Evolutionary conservation across 1,140 invertebrate species (phyloP), one percentile per base, ranked within the genome.

Genomic region (Ostrea denselamellosa): DNA sequence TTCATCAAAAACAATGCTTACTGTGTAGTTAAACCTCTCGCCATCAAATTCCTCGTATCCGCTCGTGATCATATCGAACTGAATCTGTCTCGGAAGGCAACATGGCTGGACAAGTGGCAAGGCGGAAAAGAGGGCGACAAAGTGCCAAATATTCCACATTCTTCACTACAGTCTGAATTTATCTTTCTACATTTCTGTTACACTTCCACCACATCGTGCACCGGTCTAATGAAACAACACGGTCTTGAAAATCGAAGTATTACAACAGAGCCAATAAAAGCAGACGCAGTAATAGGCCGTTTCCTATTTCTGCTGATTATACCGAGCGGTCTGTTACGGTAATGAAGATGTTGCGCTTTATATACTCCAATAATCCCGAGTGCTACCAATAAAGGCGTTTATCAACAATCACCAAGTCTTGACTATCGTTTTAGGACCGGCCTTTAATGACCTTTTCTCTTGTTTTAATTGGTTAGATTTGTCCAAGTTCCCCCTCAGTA

Each of bases 261-360:
- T 62, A n/a, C 58, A 5, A 14, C 25, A 77, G 68, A 77, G 68
- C 14, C 68, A 14, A 77, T 77, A 28, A 8, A 28, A 25, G 25
- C 25, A 77, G 22, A 12, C 68, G 25, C 25, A 28, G 14, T 77
- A 77, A 77, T 77, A 77, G 68, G 68, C 68, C 28, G 22, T 77
- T 77, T 77, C 68, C 68, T 77, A 14, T 77, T 77, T 77, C 68
- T 77, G 68, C 25, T 34, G 22, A 77, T 77, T 77, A 77, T 12
- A 77, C 25, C 28, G 25, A 28, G 68, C 68, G 28, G 56, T 12
- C 68, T 77, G 17, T 28, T 34, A 77, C 68, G 4, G 8, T 28
- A 62, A 62, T n/a, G 56, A 34, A 77, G 68, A 34, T 14, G 8
- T 34, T 77, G 22, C 28, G 22, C 12, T 77, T 28, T 62, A 62